These are phyloP conservation scores for Mycogona germanica DNA, from an alignment of 2,888 invertebrate genomes.

Conservation along the genomic window DNA sequence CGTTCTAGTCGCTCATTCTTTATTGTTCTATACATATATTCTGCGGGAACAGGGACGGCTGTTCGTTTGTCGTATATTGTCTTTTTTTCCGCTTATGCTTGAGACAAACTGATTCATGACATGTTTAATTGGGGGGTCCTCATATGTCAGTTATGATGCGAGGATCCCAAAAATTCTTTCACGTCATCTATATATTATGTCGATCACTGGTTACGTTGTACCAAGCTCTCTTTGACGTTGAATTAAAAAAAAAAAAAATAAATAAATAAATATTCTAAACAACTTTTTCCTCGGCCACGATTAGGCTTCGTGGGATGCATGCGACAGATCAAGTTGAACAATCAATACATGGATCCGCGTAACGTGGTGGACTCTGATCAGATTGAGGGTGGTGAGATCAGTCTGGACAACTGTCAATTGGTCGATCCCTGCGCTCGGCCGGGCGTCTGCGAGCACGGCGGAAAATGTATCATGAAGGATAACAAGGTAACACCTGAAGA, in stretches of 20 bases:
- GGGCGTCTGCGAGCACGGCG: conserved; percentile 85
- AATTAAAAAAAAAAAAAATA: no score
- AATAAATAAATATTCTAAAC: no score
- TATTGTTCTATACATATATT: no score
- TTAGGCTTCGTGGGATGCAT: conserved; percentile 38
- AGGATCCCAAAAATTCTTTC: background rate
- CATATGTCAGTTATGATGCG: no score
- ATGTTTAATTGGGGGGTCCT: no score
- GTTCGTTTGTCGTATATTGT: no score
- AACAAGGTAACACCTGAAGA: no score
- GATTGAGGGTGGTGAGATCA: conserved; percentile 63
- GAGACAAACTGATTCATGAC: no score
- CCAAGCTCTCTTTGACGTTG: no score
- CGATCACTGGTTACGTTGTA: background rate
- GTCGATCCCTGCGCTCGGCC: conserved; percentile 80
- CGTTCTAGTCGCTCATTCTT: no score
- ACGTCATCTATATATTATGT: background rate
- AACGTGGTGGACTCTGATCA: conserved; percentile 30
- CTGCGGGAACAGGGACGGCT: no score
- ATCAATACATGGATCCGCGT: conserved; percentile 30
- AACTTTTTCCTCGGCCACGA: background rate
- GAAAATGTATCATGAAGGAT: conserved; percentile 78
- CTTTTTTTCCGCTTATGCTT: no score
- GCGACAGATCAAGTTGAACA: conserved; percentile 30
- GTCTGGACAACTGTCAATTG: conserved; percentile 77